phyloP scores from a whole-genome alignment of 2,113 vertebrate genomes.

The Cettia cetti region DNA sequence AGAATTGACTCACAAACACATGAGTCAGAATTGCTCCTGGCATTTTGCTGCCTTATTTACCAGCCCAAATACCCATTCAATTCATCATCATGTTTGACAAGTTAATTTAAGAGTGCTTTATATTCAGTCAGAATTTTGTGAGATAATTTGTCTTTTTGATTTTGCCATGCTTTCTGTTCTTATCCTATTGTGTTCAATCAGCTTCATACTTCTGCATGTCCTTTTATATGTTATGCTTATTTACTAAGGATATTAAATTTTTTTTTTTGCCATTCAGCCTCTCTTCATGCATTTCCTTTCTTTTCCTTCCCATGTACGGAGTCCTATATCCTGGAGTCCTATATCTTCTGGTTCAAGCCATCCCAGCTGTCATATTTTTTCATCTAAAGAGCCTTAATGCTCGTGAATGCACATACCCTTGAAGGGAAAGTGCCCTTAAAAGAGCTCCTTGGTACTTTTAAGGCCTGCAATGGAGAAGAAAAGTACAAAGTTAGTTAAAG shows the following conservation, averaged over 20 bases:
- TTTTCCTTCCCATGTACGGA: background rate
- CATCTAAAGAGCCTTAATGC: background rate
- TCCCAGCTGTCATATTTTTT: background rate
- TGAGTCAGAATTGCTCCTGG: slow-evolving; percentile 10
- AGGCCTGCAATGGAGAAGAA: background rate
- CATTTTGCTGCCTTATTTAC: background rate
- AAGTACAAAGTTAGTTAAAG: background rate
- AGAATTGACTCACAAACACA: slow-evolving; percentile 1
- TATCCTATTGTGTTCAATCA: background rate
- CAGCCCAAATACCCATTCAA: background rate
- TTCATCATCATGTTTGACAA: background rate
- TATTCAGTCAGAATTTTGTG: background rate
- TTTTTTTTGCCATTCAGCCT: background rate
- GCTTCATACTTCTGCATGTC: background rate
- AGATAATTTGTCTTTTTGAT: background rate
- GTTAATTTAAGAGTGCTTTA: background rate
- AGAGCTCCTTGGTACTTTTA: background rate
- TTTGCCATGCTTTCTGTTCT: background rate
- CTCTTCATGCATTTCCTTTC: background rate
- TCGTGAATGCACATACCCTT: background rate
- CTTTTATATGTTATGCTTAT: background rate
- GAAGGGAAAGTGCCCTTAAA: background rate
- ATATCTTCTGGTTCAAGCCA: background rate
- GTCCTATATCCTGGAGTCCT: background rate
- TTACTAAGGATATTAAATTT: background rate